Evolutionary conservation across 2,888 invertebrate genomes (phyloP), one percentile per base, ranked within the genome.

Genomic region (Gastrophysa polygoni): DNA sequence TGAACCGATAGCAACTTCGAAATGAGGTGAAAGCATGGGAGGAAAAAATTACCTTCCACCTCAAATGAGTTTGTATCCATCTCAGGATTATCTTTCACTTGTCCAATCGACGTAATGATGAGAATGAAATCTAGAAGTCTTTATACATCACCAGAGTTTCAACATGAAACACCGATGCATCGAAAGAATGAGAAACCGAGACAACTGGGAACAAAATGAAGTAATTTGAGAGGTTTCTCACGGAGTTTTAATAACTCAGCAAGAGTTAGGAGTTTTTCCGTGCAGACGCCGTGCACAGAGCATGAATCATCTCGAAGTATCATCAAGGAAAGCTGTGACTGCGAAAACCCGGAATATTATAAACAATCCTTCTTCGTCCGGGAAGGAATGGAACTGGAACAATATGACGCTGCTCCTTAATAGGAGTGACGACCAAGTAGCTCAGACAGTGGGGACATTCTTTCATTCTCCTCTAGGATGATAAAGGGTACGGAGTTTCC

Each of bases 161-260:
- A 32, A 32, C 29, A 32, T 32, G 29, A 8, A 8, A 11, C 3
- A 14, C 3, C 38, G 14, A 6, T 32, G 14, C 4, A 14, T 38
- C 54, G 47, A 57, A 61, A 59, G 57, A 60, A 54, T 68, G 64
- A 70, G 68, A 68, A 72, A 75, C 65, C 71, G 52, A 68, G 64
- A 61, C 68, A 66, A 67, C 67, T 66, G 66, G 65, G 68, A 70
- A 66, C 68, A 63, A 69, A 75, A 77, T 72, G 73, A 72, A 73
- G 76, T 74, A 76, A 77, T 78, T 78, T 72, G 71, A 70, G 68
- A 68, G 70, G 70, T 76, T 71, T 68, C 74, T 73, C 77, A 77
- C 77, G 77, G 71, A 74, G 67, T 66, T 68, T 71, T 74, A 77
- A 77, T 77, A 76, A 77, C 70, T 77, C 75, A 75, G 43, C 55